These are phyloP conservation scores for Cyphomyrus plagiostoma DNA, from an alignment of 2,113 vertebrate genomes.

Conservation along the genomic window DNA sequence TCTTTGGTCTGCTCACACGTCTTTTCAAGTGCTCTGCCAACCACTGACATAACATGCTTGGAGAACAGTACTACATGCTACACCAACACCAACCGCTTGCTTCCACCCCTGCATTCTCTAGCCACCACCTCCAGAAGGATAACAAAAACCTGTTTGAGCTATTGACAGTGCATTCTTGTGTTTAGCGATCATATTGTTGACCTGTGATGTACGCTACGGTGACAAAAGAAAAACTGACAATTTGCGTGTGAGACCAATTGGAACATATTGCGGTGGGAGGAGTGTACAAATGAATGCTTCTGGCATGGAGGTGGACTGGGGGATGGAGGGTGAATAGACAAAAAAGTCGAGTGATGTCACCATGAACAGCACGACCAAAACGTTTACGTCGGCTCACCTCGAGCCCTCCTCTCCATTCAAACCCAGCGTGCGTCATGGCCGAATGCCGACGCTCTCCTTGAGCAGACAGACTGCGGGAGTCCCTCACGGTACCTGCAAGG, in stretches of 20 bases:
- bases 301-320: not conserved
- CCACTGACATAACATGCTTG: not conserved
- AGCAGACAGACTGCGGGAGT: not conserved
- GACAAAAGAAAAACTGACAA: not conserved
- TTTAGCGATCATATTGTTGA: not conserved
- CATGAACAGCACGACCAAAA: not conserved
- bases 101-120: not conserved
- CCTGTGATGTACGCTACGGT: not conserved
- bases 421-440: not conserved
- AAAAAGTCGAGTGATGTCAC: not conserved
- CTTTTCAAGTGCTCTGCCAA: not conserved
- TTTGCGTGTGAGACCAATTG: not conserved
- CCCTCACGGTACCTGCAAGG: not conserved
- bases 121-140: not conserved
- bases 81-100: not conserved
- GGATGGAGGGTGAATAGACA: not conserved
- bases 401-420: not conserved
- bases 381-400: not conserved
- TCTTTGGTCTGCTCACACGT: not conserved
- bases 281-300: not conserved
- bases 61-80: not conserved
- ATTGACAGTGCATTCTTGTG: not conserved
- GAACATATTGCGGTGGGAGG: not conserved
- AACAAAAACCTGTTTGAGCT: not conserved
- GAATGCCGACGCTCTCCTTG: not conserved